Base-by-base conservation (phyloP, 1,140 invertebrate species). In the Lepidurus arcticus region DNA sequence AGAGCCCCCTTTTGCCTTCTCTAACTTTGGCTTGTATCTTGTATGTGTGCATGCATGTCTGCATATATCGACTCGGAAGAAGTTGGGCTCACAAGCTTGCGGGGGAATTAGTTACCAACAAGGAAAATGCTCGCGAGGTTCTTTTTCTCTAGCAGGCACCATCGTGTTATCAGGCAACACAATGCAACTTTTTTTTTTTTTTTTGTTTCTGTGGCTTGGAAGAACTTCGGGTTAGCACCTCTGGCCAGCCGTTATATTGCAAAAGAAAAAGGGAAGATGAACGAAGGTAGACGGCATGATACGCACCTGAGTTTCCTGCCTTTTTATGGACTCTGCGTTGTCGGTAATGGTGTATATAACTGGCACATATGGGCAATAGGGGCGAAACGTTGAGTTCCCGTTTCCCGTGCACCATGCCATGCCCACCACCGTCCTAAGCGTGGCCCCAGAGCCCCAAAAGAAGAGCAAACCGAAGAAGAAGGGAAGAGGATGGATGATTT, bases 301-400 rank as follows among this genome's bases (percentile, higher is more conserved):
- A 65, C 53, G 53, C 53, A 65, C 53, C 53, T 65, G 53, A 65
- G 53, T 65, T 65, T 21, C 53, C 21, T 65, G 53, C 53, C 53
- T 65, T 65, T 65, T 65, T 65, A 65, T 65, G 53, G 53, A 65
- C 53, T 65, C 53, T 13, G 53, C 21, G 53, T 65, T 65, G 16
- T 16, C 53, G 53, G 53, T 65, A 65, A 65, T 65, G 53, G 53
- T 65, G 53, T 65, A 65, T 65, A 65, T 65, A 65, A 65, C 53
- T 65, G 53, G 53, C 53, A 65, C 53, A 65, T 65, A 65, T 65
- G 53, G 53, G 53, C 53, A 65, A 65, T 65, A 65, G 53, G 53
- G 53, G 34, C 34, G 16, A 65, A 65, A 65, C 53, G 16, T 65
- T 65, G 53, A 65, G 53, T 65, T 65, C 21, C 53, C 16, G 53